Evolutionary conservation across 2,888 invertebrate genomes (phyloP), one percentile per base, ranked within the genome.

Genomic region (Chrysotoxum bicinctum): DNA sequence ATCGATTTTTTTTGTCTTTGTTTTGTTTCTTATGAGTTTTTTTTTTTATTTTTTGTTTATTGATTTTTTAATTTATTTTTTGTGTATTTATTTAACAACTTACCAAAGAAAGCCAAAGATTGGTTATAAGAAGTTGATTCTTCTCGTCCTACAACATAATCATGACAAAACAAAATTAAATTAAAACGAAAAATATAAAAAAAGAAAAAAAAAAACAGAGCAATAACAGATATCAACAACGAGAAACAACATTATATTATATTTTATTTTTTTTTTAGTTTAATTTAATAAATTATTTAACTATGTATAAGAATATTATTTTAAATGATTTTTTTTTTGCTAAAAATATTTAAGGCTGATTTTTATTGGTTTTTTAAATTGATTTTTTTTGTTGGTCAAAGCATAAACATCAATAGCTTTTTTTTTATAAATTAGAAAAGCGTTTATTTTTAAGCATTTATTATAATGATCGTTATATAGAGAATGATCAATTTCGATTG

Each of bases 21-120:
- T 50, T 35, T 32, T 48, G 26, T 32, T 48, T 70, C 88, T 88
- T 87, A 66, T 54, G 62, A 73, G 54, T 69, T 52, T 77, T 77
- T 75, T 69, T 78, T 68, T 58, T 21, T 40, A n/a, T 5, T 43
- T 19, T 45, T 43, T 45, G 43, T 82, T 87, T 72, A 60, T 62
- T 86, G 69, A 64, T 56, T 70, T 74, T 89, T 26, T 26, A 26
- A 26, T 90, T 89, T 91, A 93, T 90, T 92, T 89, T 91, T 91
- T 3, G 2, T 92, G 23, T 60, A 88, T 40, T 60, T 60, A 64
- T 64, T 64, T 64, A 64, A 64, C 89, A 90, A 96, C 96, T 97
- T 96, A 96, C 97, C 96, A 97, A 96, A 94, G 96, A 96, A 95
- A 97, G 96, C 97, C 97, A 97, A 94, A 97, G 96, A 95, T 97